These are phyloP conservation scores for Caenorhabditis sulstoni DNA, from an alignment of 2,888 invertebrate genomes.

Conservation along the genomic window DNA sequence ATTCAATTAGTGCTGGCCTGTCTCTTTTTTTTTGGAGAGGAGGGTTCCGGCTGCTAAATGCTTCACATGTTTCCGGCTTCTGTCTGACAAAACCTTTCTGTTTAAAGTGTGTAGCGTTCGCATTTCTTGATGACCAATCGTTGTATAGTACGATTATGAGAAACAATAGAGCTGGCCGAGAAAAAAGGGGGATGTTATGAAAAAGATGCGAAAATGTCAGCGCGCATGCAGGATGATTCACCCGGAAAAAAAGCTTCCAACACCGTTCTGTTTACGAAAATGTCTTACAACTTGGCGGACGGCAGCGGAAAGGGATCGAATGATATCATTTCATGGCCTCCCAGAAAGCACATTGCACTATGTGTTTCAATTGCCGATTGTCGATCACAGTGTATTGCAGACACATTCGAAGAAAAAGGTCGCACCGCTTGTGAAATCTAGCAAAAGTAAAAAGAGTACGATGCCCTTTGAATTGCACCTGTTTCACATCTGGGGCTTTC, in stretches of 20 bases:
- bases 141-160: slow-evolving; percentile 36
- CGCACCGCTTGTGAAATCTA: background rate
- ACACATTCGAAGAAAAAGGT: slow-evolving; percentile 10
- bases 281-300: slow-evolving; percentile 12
- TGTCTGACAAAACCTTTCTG: slow-evolving; percentile 22
- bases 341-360: slow-evolving; percentile 37
- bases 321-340: slow-evolving; percentile 44
- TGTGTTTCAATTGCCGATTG: slow-evolving; percentile 13
- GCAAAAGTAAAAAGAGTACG: background rate
- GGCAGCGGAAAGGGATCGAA: slow-evolving; percentile 21
- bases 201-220: slow-evolving; percentile 39
- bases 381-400: background rate
- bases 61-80: slow-evolving; percentile 23
- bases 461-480: background rate
- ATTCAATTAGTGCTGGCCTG: slow-evolving; percentile 36
- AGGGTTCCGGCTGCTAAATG: slow-evolving; percentile 12
- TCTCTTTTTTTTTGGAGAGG: slow-evolving; percentile 12
- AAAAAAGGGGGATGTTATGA: slow-evolving; percentile 43
- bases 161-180: slow-evolving; percentile 36
- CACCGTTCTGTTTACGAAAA: slow-evolving; percentile 38
- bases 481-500: too few species aligned
- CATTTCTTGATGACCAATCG: slow-evolving; percentile 43
- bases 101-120: slow-evolving; percentile 35
- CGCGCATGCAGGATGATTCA: slow-evolving; percentile 40
- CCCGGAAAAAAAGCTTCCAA: slow-evolving; percentile 1